A percentile compares a stretch with the other conserved stretches of the same genome.
Conservation (phyloP, 2,888 invertebrate species). For the Frankliniella fusca region DNA sequence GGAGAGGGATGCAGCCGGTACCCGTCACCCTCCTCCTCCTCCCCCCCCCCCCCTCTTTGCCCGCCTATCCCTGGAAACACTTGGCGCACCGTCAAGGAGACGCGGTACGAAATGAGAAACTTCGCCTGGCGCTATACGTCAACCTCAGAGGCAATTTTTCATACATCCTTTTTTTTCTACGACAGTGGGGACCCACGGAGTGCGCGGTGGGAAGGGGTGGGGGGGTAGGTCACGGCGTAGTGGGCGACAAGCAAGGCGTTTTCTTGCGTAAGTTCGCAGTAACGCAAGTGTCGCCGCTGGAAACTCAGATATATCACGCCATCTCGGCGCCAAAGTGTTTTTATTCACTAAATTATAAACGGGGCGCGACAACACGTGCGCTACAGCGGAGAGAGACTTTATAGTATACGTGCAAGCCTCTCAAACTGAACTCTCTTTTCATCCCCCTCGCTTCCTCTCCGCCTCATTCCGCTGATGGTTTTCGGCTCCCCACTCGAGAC, state of each 20-base stretch:
- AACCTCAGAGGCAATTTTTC: constrained; percentile 22
- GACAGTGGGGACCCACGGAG: not conserved
- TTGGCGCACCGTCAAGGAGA: not conserved
- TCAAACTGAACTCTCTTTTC: not conserved
- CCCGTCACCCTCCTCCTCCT: not conserved
- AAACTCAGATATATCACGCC: too few species aligned
- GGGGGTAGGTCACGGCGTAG: not conserved
- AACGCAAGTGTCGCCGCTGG: too few species aligned
- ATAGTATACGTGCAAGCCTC: too few species aligned
- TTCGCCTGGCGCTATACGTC: not conserved
- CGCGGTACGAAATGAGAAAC: constrained; percentile 17
- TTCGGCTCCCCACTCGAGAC: not conserved
- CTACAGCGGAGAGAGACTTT: too few species aligned
- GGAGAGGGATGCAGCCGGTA: too few species aligned
- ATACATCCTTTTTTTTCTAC: not conserved
- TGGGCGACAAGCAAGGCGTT: too few species aligned
- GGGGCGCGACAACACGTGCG: too few species aligned
- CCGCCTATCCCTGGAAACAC: not conserved
- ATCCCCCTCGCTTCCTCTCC: not conserved
- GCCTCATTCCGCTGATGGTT: not conserved
- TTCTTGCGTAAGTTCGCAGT: too few species aligned
- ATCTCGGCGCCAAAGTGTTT: too few species aligned
- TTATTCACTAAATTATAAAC: too few species aligned
- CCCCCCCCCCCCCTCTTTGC: not conserved
- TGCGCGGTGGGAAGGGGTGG: not conserved